Percentiles rank a stretch among this genome's conserved stretches.
phyloP scores from a whole-genome alignment of 2,113 vertebrate species.

The Rhineura floridana region DNA sequence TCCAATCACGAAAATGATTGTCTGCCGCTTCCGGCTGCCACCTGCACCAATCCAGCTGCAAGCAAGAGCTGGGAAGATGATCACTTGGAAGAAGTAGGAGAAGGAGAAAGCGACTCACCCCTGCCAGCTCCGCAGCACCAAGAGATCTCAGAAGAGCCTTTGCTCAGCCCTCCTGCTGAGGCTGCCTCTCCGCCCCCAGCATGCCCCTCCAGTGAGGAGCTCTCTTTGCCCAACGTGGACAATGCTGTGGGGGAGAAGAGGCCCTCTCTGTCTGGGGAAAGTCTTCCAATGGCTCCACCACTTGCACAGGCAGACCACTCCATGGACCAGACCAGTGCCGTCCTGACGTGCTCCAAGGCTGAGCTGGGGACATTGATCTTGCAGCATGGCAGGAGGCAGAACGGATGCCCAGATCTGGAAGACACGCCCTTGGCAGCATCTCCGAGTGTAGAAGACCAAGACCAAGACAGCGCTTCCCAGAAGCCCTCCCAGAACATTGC shows the following conservation, averaged over 20 bases:
- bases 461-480: conserved; percentile 64
- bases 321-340: conserved; percentile 44
- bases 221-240: conserved; percentile 57
- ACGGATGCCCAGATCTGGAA: conserved; percentile 56
- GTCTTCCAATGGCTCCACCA: conserved; percentile 31
- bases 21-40: conserved; percentile 52
- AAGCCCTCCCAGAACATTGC: conserved; percentile 77
- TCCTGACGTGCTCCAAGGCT: conserved; percentile 53
- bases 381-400: conserved; percentile 59
- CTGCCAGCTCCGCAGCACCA: conserved; percentile 23
- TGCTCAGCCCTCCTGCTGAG: conserved; percentile 42
- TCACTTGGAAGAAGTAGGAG: conserved; percentile 54
- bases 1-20: conserved; percentile 48
- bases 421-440: conserved; percentile 50
- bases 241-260: conserved; percentile 54
- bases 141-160: conserved; percentile 39
- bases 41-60: conserved; percentile 45
- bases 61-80: conserved; percentile 59
- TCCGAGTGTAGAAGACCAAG: conserved; percentile 62
- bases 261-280: conserved; percentile 40
- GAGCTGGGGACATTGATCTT: conserved; percentile 48
- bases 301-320: conserved; percentile 50
- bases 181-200: conserved; percentile 11
- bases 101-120: conserved; percentile 46
- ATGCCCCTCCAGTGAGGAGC: not conserved